Conservation (phyloP, 1,140 invertebrate genomes). For the Copidosoma floridanum region DNA sequence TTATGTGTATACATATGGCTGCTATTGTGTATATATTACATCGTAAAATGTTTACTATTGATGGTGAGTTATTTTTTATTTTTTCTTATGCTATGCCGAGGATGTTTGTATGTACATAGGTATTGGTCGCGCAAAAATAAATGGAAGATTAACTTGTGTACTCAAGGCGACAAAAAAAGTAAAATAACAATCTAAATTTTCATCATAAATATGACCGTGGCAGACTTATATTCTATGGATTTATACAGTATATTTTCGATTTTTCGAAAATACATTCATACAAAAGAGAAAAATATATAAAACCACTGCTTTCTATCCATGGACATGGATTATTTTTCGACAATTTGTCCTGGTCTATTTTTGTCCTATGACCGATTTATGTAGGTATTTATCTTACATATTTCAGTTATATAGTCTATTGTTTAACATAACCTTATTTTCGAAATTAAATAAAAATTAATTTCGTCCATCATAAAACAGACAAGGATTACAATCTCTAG, state of each 20-base stretch:
- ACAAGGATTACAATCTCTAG: too few species aligned
- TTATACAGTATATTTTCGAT: constrained; percentile 2
- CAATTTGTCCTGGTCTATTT: too few species aligned
- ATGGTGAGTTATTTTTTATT: too few species aligned
- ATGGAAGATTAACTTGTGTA: background rate
- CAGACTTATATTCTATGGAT: constrained; percentile 1
- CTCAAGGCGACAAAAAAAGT: too few species aligned
- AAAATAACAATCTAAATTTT: too few species aligned
- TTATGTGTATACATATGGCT: constrained; percentile 23
- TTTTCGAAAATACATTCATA: background rate
- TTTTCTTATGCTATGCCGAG: too few species aligned
- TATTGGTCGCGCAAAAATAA: constrained; percentile 12
- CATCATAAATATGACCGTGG: background rate
- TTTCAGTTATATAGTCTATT: constrained; percentile 3
- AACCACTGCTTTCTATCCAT: too few species aligned
- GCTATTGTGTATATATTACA: constrained; percentile 4
- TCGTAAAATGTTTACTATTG: too few species aligned
- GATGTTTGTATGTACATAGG: too few species aligned
- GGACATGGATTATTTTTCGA: too few species aligned
- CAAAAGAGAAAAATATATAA: constrained; percentile 5
- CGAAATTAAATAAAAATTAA: constrained; percentile 11
- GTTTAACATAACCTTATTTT: constrained; percentile 15
- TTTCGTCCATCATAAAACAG: too few species aligned
- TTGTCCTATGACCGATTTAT: constrained; percentile 15
- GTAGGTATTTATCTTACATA: constrained; percentile 11